phyloP scores from a whole-genome alignment of 2,888 invertebrate genomes.

The Melinaea marsaeus region DNA sequence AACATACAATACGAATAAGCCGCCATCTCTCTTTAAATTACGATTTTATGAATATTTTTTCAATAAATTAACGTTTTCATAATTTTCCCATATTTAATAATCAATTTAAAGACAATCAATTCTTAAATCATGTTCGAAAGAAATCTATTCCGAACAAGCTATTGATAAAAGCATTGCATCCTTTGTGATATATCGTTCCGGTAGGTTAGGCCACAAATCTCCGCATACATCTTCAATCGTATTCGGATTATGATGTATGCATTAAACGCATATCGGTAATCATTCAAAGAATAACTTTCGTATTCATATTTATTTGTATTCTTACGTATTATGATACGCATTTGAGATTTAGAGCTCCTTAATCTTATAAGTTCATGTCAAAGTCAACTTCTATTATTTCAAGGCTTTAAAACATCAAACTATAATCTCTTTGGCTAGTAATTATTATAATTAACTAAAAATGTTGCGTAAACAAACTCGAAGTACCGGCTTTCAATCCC shows the following conservation, averaged over 20 bases:
- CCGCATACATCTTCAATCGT: neutral
- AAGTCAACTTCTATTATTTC: too few relatives aligned
- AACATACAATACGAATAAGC: neutral
- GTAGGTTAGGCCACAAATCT: slow-evolving; percentile 38
- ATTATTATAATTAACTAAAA: too few relatives aligned
- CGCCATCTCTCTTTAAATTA: too few relatives aligned
- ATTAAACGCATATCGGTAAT: neutral
- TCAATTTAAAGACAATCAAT: neutral
- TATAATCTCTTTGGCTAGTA: too few relatives aligned
- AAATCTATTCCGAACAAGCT: neutral
- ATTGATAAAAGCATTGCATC: neutral
- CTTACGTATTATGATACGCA: neutral
- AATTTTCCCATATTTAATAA: too few relatives aligned
- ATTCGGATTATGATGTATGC: slow-evolving; percentile 3
- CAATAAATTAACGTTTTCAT: neutral
- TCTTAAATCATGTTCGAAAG: neutral
- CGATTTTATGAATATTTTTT: neutral
- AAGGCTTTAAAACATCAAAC: too few relatives aligned
- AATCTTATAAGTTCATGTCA: too few relatives aligned
- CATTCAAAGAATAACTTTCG: neutral
- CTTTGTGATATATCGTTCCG: slow-evolving; percentile 29
- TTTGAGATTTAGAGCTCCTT: too few relatives aligned
- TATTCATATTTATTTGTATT: neutral
- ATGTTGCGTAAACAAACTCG: too few relatives aligned
- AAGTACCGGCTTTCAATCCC: too few relatives aligned